Evolutionary conservation across 2,113 vertebrate genomes (phyloP).

Genomic region (Argyrosomus japonicus): DNA sequence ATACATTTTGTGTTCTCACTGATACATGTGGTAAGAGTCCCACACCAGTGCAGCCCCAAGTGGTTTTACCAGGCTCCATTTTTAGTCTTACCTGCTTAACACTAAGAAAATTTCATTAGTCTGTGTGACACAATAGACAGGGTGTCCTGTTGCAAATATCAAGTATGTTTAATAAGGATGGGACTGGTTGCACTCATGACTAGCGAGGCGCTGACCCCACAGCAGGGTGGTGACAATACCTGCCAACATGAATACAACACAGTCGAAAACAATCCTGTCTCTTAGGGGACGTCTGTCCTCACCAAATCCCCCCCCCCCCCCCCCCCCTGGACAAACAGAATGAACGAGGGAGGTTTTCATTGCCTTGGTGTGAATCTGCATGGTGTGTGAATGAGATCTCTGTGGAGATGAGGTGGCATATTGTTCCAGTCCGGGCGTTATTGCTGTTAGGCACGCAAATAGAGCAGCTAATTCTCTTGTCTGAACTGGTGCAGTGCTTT

Average conservation of each 20-base stretch:
- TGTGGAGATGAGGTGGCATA: constrained; percentile 44
- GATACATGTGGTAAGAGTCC: not conserved
- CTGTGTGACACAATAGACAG: not conserved
- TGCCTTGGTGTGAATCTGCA: constrained; percentile 39
- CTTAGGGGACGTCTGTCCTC: not conserved
- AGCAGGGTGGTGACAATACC: constrained; percentile 21
- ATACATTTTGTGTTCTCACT: not conserved
- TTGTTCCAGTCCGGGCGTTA: constrained; percentile 44
- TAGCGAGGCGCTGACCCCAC: not conserved
- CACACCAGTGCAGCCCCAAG: not conserved
- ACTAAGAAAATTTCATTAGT: not conserved
- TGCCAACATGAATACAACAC: constrained; percentile 25
- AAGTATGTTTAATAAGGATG: constrained; percentile 14
- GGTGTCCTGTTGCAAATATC: not conserved
- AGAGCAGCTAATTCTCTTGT: constrained; percentile 73
- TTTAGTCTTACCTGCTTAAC: not conserved
- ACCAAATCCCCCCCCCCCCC: not conserved
- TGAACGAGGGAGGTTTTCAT: constrained; percentile 30
- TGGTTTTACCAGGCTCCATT: not conserved
- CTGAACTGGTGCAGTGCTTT: constrained; percentile 56
- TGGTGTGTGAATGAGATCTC: constrained; percentile 47
- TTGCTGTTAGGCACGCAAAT: constrained; percentile 55
- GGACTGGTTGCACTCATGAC: constrained; percentile 13
- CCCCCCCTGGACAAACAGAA: constrained; percentile 14
- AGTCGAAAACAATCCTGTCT: not conserved